Conservation (phyloP, 2,888 invertebrate genomes). For the Nasonia oneida region DNA sequence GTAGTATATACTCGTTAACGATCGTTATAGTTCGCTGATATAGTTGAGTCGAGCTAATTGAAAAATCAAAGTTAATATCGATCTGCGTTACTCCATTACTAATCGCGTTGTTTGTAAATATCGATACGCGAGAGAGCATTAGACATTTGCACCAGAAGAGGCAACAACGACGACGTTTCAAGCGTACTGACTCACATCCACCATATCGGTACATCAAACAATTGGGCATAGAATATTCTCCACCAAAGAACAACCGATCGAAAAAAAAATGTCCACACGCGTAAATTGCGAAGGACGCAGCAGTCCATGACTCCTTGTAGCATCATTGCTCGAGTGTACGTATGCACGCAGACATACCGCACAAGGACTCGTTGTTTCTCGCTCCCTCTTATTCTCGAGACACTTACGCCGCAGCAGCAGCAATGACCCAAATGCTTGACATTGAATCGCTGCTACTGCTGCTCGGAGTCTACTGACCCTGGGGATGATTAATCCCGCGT, state of each 20-base stretch:
- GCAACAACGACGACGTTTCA: background rate
- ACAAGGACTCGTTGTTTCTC: constrained; percentile 51
- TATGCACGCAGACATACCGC: background rate
- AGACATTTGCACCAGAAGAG: background rate
- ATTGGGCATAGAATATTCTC: background rate
- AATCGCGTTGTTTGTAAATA: background rate
- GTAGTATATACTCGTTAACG: no score
- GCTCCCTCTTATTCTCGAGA: background rate
- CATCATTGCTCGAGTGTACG: no score
- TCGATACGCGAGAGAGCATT: background rate
- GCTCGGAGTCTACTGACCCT: constrained; percentile 60
- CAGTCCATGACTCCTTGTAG: background rate
- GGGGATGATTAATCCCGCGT: constrained; percentile 45
- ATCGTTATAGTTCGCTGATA: no score
- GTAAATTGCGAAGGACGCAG: background rate
- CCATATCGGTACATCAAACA: no score
- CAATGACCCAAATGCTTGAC: constrained; percentile 67
- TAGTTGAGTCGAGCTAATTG: no score
- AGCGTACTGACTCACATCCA: background rate
- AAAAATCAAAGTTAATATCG: background rate
- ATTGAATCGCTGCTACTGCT: constrained; percentile 52
- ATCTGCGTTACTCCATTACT: background rate
- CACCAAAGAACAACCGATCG: background rate
- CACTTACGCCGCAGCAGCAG: constrained; percentile 35
- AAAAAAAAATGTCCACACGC: background rate